Base-by-base conservation (phyloP, 2,888 invertebrate genomes). In the Gnatocerus cornutus region DNA sequence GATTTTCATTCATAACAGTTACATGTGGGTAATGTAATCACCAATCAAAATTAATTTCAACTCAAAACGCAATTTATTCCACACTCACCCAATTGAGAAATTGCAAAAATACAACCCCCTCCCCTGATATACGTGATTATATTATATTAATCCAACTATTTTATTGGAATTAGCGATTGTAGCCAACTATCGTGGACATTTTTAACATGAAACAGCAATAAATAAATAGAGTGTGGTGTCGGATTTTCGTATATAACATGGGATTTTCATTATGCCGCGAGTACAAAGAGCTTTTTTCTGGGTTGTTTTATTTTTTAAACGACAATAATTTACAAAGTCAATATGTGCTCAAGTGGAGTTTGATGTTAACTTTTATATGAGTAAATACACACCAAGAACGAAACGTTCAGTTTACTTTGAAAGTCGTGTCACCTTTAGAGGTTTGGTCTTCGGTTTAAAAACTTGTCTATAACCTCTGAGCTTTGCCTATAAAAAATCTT, bases 401-500 rank as follows among this genome's bases (percentile, higher is more conserved):
- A 29, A 62, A 41, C 50, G 62, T 58, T 58, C 16, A 45, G 62
- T 62, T 62, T 62, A 52, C 52, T 62, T 50, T 52, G 5, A 50
- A 52, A 62, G 16, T 62, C 50, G 39, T 30, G 46, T 52, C 16
- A 52, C 37, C 48, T 33, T 33, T 33, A 33, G 33, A 33, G 33
- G 3, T 33, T 33, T n/a, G n/a, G 33, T 33, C 6, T 33, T 7
- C 2, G 33, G 6, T 33, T n/a, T 7, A 21, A 21, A 21, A 21
- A 21, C 1, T 4, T 21, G 21, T 21, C 21, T 4, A 21, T 4
- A 21, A 21, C 21, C 21, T 62, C 27, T 16, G 27, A 39, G 46
- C 48, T 68, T 68, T 41, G 33, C 56, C 62, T 69, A 56, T 58
- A 58, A 69, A 65, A 65, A 69, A 59, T 56, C 41, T 58, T 69